Percentiles rank a stretch among this genome's conserved stretches.
Conservation (phyloP, 1,140 invertebrate species). For the Bombus waltoni region DNA sequence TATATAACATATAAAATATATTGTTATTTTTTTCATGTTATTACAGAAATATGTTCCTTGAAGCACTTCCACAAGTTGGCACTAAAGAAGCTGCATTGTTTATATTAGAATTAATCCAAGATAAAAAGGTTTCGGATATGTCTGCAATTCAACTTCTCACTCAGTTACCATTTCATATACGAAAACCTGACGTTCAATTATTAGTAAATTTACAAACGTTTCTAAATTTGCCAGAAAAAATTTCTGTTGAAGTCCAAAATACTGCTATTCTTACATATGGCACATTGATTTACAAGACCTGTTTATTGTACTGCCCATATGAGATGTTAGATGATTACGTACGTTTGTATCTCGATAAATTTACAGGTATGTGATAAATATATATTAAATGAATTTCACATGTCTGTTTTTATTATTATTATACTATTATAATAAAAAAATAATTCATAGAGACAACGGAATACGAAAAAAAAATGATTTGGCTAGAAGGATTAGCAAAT, state of each 20-base stretch:
- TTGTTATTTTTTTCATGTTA: conserved; percentile 25
- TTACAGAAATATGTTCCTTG: conserved; percentile 87
- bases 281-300: conserved; percentile 87
- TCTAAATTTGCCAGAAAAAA: conserved; percentile 79
- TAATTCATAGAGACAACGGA: conserved; percentile 83
- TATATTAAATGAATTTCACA: not conserved
- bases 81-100: conserved; percentile 86
- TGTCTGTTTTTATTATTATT: not conserved
- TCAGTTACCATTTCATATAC: conserved; percentile 85
- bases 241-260: conserved; percentile 84
- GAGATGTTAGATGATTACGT: conserved; percentile 88
- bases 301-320: conserved; percentile 82
- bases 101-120: conserved; percentile 85
- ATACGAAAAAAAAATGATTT: conserved; percentile 87
- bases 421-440: conserved; percentile 17
- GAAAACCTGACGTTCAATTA: conserved; percentile 83
- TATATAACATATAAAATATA: conserved; percentile 9
- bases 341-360: conserved; percentile 87
- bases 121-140: conserved; percentile 84
- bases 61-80: conserved; percentile 88
- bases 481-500: conserved; percentile 87
- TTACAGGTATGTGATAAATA: conserved; percentile 79
- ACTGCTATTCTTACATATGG: conserved; percentile 88
- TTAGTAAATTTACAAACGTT: conserved; percentile 82
- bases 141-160: conserved; percentile 84